These are phyloP conservation scores for Spinus olivaceus DNA, from an alignment of 2,797 vertebrate genomes.

Conservation along the genomic window DNA sequence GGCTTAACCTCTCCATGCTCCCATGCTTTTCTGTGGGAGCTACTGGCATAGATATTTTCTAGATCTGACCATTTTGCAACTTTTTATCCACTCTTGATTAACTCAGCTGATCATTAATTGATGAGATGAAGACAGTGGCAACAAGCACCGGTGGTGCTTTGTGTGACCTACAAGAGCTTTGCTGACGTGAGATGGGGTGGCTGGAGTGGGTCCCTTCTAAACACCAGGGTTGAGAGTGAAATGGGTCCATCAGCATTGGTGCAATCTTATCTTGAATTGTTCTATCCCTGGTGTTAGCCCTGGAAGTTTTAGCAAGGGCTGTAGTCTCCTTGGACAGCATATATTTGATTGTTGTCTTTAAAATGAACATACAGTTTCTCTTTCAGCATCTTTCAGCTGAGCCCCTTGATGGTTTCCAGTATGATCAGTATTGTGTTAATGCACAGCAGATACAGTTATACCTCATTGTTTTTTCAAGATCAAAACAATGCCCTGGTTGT, in stretches of 20 bases:
- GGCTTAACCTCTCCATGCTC: neutral
- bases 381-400: neutral
- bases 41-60: neutral
- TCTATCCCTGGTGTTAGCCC: neutral
- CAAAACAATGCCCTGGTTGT: neutral
- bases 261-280: neutral
- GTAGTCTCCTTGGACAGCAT: neutral
- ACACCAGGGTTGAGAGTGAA: neutral
- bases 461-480: neutral
- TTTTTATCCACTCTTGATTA: neutral
- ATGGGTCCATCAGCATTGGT: too few species aligned
- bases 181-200: neutral
- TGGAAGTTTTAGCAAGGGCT: neutral
- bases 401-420: neutral
- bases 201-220: neutral
- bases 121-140: neutral
- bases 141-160: neutral
- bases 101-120: neutral
- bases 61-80: neutral
- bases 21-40: neutral
- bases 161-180: rapidly evolving
- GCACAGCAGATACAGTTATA: neutral
- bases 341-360: neutral
- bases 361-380: neutral
- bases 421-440: neutral